These are phyloP conservation scores for Dynastes maya DNA, from an alignment of 2,888 invertebrate genomes.

Conservation along the genomic window DNA sequence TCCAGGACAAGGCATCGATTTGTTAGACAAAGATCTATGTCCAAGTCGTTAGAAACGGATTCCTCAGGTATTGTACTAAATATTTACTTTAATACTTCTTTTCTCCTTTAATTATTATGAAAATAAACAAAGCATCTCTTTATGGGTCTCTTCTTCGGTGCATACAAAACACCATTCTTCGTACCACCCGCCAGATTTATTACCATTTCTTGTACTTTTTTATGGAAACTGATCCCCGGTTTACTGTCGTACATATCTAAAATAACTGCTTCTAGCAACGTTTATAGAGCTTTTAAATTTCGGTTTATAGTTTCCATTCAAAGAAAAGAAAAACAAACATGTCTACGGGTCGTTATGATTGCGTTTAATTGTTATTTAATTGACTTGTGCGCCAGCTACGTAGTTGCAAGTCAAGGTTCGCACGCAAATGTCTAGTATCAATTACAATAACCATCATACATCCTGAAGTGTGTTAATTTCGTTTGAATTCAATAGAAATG, in stretches of 20 bases:
- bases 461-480: neutral
- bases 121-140: neutral
- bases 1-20: conserved; percentile 68
- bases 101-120: neutral
- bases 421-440: neutral
- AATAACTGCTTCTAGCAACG: conserved; percentile 8
- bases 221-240: neutral
- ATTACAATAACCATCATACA: neutral
- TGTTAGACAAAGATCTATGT: conserved; percentile 72
- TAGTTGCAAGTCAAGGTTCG: conserved; percentile 11
- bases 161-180: no score
- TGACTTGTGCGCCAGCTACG: conserved; percentile 1
- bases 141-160: neutral
- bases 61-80: conserved; percentile 9
- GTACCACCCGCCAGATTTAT: neutral
- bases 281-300: conserved; percentile 30
- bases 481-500: neutral
- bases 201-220: conserved; percentile 11
- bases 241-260: conserved; percentile 17
- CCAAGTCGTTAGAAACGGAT: conserved; percentile 66
- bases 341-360: conserved; percentile 1
- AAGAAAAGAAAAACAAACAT: conserved; percentile 8
- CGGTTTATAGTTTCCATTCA: conserved; percentile 17
- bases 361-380: conserved; percentile 18
- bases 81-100: neutral